Base-by-base conservation (phyloP, 1,140 invertebrate species). In the Nautilus pompilius region DNA sequence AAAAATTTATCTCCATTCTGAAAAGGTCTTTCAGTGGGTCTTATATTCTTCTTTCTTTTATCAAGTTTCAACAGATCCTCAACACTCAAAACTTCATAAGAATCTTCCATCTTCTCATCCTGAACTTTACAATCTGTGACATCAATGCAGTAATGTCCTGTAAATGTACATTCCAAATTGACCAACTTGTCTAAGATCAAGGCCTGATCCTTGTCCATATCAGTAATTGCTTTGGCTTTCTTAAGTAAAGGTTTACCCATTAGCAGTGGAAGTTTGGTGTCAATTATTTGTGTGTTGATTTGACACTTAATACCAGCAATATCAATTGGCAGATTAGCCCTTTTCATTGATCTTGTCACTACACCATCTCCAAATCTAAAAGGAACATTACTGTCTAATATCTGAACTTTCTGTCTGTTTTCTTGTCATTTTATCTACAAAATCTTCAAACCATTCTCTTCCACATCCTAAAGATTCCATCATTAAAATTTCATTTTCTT, bases 361-460 rank as follows among this genome's bases (percentile, higher is more conserved):
- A 33, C 57, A 24, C 62, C 58, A 60, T 63, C 66, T 49, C 66
- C 66, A 68, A 70, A 68, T 36, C 56, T 64, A 54, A 68, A 70
- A 17, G 33, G 22, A 13, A 32, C 26, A n/a, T 55, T 51, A 58
- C 60, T 60, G 15, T 5, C 15, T 6, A 13, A 10, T 53, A 3
- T 53, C 17, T 33, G 15, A 24, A 60, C 33, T 17, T 59, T 10
- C 15, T n/a, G n/a, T n/a, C n/a, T n/a, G n/a, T n/a, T n/a, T n/a
- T n/a, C n/a, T n/a, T 32, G 10, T 46, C 2, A 59, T 33, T 15
- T 15, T 28, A 4, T 62, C 33, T 45, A 33, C 15, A 56, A 63
- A 60, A 17, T 60, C 30, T 13, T 67, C n/a, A 10, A 63, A 57
- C 60, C 60, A 63, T 6, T 60, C 60, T 54, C 51, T 33, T 29